Evolutionary conservation across 2,113 vertebrate genomes (phyloP), one percentile per base, ranked within the genome.

Genomic region (Cheilinus undulatus): DNA sequence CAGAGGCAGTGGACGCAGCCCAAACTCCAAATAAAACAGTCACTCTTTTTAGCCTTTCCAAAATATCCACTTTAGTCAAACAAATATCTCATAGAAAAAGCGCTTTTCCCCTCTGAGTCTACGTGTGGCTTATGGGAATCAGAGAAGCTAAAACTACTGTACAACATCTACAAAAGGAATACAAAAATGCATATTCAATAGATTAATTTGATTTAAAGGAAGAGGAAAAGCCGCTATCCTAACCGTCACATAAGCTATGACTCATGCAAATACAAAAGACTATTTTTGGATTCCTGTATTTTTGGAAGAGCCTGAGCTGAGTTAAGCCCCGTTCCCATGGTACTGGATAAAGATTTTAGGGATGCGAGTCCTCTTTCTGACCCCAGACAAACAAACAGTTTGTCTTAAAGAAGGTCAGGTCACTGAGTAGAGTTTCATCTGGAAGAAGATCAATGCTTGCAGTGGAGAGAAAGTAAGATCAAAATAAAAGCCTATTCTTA

Each of bases 21-120:
- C 60, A 51, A 66, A 60, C 70, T 57, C 67, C 26, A 49, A 58
- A 63, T 32, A 63, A 57, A 58, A 76, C 15, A 82, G 54, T 76
- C 28, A 6, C 60, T 74, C 32, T 27, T 17, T 74, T 42, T 24
- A 64, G 40, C 11, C 62, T n/a, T 42, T 74, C 42, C 36, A 70
- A 72, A 84, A 70, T 61, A 65, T 60, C 52, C 36, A 40, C 38
- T 61, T 69, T 43, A 46, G 12, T 50, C 15, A 52, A 66, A 54
- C 52, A 38, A 19, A 2, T 2, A n/a, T 12, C 36, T 26, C 13
- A 56, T 3, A n/a, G 8, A 73, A 27, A 5, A 13, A 12, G 3
- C 17, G 32, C 27, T 51, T 19, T n/a, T 15, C 14, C 26, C 8
- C 13, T 17, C 38, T 12, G 15, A 14, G 23, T 36, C 23, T 59